phyloP scores from a whole-genome alignment of 2,888 invertebrate genomes.

The Biston betularia region DNA sequence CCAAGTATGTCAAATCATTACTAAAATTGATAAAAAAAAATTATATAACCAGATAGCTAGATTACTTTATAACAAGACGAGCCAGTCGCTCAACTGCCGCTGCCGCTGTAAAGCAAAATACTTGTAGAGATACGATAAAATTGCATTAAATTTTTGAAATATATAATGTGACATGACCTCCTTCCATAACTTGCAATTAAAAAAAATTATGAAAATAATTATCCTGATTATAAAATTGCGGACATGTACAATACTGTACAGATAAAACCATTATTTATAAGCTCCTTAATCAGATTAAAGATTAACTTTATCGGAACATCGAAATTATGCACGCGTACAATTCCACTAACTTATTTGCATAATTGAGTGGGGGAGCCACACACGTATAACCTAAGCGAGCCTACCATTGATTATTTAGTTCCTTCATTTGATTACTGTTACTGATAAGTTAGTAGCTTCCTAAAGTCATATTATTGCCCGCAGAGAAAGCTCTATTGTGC shows the following conservation, averaged over 20 bases:
- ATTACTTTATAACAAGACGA: too few species aligned
- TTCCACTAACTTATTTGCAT: background rate
- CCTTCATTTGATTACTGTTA: background rate
- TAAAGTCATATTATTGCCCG: slow-evolving; percentile 26
- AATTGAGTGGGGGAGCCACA: background rate
- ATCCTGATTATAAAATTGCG: background rate
- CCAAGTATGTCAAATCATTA: too few species aligned
- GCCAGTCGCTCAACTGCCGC: too few species aligned
- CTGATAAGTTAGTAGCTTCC: background rate
- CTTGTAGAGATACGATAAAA: too few species aligned
- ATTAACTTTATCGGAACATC: slow-evolving; percentile 29
- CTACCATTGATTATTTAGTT: background rate
- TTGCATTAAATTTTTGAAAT: background rate
- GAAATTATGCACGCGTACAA: slow-evolving; percentile 7
- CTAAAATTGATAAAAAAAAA: too few species aligned
- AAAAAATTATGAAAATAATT: background rate
- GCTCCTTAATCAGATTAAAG: slow-evolving; percentile 30
- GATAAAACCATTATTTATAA: slow-evolving; percentile 17
- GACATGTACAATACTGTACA: background rate
- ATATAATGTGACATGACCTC: background rate
- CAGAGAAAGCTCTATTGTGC: slow-evolving; percentile 45
- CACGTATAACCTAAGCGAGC: background rate
- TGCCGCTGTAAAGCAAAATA: too few species aligned
- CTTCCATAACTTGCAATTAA: background rate
- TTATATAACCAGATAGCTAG: too few species aligned